Conservation (phyloP, 2,888 invertebrate genomes). For the Ochropleura leucogaster region DNA sequence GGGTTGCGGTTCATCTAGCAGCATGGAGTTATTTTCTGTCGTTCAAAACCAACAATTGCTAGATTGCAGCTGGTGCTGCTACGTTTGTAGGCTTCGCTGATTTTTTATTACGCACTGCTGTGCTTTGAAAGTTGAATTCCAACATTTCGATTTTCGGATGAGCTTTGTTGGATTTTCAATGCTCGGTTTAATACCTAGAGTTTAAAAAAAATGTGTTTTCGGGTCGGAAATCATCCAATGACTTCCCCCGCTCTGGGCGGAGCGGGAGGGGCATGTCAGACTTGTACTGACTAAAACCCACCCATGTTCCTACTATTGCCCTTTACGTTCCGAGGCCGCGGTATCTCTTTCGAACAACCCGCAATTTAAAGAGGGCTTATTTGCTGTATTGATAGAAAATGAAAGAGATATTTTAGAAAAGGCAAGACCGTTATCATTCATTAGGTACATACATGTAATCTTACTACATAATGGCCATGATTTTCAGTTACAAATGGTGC, state of each 20-base stretch:
- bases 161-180: background rate
- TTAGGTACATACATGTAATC: no score
- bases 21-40: background rate
- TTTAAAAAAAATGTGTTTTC: no score
- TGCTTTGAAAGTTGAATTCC: background rate
- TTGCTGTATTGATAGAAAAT: background rate
- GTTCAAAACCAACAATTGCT: background rate
- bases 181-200: background rate
- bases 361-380: background rate
- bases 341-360: no score
- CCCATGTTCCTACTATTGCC: no score
- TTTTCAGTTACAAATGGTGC: background rate
- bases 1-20: background rate
- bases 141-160: background rate
- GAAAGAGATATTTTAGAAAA: background rate
- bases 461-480: background rate
- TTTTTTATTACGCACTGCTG: background rate
- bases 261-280: no score
- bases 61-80: background rate
- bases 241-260: no score
- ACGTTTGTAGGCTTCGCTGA: background rate
- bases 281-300: no score
- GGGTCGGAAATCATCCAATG: no score
- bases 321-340: no score
- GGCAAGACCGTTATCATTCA: background rate